These are phyloP conservation scores for Carposina sasakii DNA, from an alignment of 1,140 invertebrate genomes.

Conservation along the genomic window DNA sequence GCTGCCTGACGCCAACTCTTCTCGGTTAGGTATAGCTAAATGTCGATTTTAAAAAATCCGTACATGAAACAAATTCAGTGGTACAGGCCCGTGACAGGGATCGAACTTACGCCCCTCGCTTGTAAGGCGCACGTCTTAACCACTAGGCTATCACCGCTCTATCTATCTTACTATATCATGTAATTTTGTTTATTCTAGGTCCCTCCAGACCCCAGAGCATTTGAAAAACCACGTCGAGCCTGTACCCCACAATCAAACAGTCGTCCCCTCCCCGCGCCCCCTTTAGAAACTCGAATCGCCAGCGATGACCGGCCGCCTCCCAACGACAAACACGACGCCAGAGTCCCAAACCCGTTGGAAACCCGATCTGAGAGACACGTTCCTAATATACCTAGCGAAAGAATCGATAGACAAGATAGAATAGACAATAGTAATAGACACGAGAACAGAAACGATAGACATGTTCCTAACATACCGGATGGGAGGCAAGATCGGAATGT, in stretches of 20 bases:
- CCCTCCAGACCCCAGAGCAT: constrained; percentile 59
- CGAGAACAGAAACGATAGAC: neutral
- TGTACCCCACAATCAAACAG: constrained; percentile 63
- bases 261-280: constrained; percentile 51
- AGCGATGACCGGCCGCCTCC: constrained; percentile 18
- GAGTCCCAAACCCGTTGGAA: neutral
- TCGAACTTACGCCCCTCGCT: no score
- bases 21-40: no score
- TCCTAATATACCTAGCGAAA: no score
- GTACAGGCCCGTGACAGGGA: no score
- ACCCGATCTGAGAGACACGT: constrained; percentile 8
- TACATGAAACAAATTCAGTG: no score
- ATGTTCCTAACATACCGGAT: no score
- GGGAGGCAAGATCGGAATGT: constrained; percentile 3
- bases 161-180: no score
- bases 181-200: constrained; percentile 38
- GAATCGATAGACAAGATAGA: neutral
- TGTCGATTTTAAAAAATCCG: no score
- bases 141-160: no score
- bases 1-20: no score
- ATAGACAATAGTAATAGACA: neutral
- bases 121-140: no score
- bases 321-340: constrained; percentile 11
- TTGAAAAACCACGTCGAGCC: constrained; percentile 57
- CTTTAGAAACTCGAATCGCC: constrained; percentile 37